Percentiles rank a stretch among this genome's conserved stretches.
Conservation (phyloP, 1,140 invertebrate genomes). For the Drosophila eugracilis region DNA sequence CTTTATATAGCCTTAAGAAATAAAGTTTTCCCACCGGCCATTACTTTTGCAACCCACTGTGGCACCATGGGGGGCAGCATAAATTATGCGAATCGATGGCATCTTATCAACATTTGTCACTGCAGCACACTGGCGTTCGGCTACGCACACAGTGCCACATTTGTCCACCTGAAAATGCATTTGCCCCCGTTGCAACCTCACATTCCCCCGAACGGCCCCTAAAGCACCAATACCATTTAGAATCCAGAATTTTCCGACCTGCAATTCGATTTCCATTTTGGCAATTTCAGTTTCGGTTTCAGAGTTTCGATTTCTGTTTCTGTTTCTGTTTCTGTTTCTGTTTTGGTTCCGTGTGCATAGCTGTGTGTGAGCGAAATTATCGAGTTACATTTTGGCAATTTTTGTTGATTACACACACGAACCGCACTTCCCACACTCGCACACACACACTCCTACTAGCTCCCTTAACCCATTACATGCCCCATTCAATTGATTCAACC, state of each 20-base stretch:
- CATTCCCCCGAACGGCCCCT: conserved; percentile 15
- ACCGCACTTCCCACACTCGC: background rate
- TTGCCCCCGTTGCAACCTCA: conserved; percentile 1
- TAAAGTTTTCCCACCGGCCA: background rate
- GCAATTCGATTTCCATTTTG: conserved; percentile 38
- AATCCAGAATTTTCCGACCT: conserved; percentile 16
- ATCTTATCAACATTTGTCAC: conserved; percentile 61
- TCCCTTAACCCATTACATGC: conserved; percentile 9
- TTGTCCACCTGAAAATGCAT: conserved; percentile 26
- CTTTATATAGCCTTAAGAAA: too few species aligned
- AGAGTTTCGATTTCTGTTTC: conserved; percentile 41
- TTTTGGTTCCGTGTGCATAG: conserved; percentile 18
- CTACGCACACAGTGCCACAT: conserved; percentile 5
- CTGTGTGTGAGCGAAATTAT: conserved; percentile 27
- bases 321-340: conserved; percentile 33
- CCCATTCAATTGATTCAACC: conserved; percentile 8
- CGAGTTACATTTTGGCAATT: conserved; percentile 46
- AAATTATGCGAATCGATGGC: conserved; percentile 59
- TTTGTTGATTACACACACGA: conserved; percentile 23
- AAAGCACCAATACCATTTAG: background rate
- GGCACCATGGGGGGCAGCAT: conserved; percentile 11
- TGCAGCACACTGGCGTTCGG: conserved; percentile 13
- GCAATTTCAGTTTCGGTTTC: conserved; percentile 41
- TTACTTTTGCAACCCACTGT: conserved; percentile 22
- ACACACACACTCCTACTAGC: background rate